Evolutionary conservation across 2,113 vertebrate species (phyloP).

Genomic region (Holacanthus passer): DNA sequence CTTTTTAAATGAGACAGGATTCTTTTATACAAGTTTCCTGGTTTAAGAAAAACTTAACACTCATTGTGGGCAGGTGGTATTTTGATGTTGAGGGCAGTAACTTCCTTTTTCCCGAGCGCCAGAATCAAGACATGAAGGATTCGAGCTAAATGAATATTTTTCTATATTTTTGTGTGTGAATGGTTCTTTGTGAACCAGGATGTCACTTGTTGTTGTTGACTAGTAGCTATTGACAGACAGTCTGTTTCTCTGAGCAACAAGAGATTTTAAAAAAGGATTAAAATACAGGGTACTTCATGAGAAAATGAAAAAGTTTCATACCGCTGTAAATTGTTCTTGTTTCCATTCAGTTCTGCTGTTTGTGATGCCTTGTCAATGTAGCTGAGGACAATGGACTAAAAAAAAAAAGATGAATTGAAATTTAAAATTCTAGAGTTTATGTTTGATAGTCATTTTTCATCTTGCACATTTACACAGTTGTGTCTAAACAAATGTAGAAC

Average conservation of each 20-base stretch:
- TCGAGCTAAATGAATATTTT: conserved; percentile 72
- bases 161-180: conserved; percentile 69
- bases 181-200: conserved; percentile 54
- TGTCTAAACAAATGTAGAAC: conserved; percentile 72
- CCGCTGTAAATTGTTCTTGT: conserved; percentile 53
- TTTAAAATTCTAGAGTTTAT: conserved; percentile 43
- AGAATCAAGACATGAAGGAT: conserved; percentile 33
- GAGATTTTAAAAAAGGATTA: conserved; percentile 18
- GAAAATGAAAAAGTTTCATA: conserved; percentile 36
- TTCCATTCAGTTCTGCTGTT: conserved; percentile 48
- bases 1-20: conserved; percentile 58
- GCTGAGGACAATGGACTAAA: conserved; percentile 25
- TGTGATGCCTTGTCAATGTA: conserved; percentile 72
- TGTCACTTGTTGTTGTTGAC: conserved; percentile 27
- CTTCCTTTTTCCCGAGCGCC: not conserved
- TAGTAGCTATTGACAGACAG: conserved; percentile 22
- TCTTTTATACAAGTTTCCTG: conserved; percentile 49
- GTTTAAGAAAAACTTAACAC: conserved; percentile 12
- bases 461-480: conserved; percentile 63
- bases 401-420: conserved; percentile 51
- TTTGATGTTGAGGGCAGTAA: conserved; percentile 26
- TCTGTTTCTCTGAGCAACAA: conserved; percentile 23
- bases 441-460: conserved; percentile 61
- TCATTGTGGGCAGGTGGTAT: conserved; percentile 9
- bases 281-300: conserved; percentile 55